A percentile compares a stretch with the other conserved stretches of the same genome.
These are phyloP conservation scores for Eurytoma californica DNA, from an alignment of 2,888 invertebrate species.

Conservation along the genomic window DNA sequence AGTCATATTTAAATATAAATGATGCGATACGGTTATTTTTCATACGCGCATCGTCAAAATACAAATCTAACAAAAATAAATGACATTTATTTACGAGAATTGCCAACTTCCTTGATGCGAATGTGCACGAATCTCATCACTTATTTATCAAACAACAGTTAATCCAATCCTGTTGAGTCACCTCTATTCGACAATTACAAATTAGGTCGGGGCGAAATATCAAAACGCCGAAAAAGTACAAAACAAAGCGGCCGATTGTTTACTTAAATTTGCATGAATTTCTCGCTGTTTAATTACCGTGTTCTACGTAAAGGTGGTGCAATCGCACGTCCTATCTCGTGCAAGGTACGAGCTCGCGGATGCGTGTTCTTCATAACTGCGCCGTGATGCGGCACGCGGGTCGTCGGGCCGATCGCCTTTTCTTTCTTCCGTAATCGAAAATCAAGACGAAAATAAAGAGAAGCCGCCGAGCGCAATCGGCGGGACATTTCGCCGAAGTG, in stretches of 20 bases:
- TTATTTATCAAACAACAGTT: conserved; percentile 25
- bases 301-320: background rate
- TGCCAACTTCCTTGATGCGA: background rate
- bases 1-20: too few relatives aligned
- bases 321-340: conserved; percentile 25
- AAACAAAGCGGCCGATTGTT: conserved; percentile 7
- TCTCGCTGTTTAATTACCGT: background rate
- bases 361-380: conserved; percentile 13
- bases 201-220: background rate
- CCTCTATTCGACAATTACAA: background rate
- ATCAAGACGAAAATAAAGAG: background rate
- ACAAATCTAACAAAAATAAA: too few relatives aligned
- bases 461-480: background rate
- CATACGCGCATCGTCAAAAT: too few relatives aligned
- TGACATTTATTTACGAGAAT: too few relatives aligned
- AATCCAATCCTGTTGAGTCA: conserved; percentile 16
- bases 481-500: conserved; percentile 13
- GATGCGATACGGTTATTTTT: too few relatives aligned
- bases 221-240: background rate
- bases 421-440: conserved; percentile 10
- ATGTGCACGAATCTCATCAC: conserved; percentile 4
- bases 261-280: background rate
- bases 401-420: background rate
- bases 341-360: background rate
- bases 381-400: conserved; percentile 29